Conservation (phyloP, 1,140 invertebrate species). For the Calliopsis andreniformis region DNA sequence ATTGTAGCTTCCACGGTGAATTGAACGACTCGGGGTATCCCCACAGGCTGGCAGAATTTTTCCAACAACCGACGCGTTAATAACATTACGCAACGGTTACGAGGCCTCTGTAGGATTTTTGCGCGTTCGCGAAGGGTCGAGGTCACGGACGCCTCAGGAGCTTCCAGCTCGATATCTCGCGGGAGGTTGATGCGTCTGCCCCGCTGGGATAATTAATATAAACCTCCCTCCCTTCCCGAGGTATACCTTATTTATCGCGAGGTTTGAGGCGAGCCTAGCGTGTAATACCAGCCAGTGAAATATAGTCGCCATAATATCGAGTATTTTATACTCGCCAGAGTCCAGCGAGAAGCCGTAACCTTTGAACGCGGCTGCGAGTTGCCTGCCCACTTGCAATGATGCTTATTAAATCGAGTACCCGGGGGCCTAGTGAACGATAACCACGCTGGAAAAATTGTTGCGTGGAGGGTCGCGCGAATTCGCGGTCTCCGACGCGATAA, state of each 20-base stretch:
- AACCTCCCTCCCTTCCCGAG: constrained; percentile 40
- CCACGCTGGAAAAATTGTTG: not conserved
- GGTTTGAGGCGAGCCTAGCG: constrained; percentile 37
- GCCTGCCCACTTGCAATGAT: constrained; percentile 22
- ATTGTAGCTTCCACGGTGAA: not conserved
- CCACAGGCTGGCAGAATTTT: not conserved
- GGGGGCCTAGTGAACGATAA: constrained; percentile 25
- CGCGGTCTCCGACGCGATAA: not conserved
- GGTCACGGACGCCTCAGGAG: constrained; percentile 33
- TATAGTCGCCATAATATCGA: constrained; percentile 59
- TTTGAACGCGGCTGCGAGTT: constrained; percentile 41
- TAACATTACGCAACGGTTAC: constrained; percentile 39
- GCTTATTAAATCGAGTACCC: constrained; percentile 48
- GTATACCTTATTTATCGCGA: constrained; percentile 57
- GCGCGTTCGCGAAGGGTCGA: not conserved
- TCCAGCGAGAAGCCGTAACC: constrained; percentile 34
- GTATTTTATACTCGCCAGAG: constrained; percentile 55
- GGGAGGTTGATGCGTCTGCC: constrained; percentile 55
- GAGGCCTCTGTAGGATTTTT: not conserved
- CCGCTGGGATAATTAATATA: constrained; percentile 60
- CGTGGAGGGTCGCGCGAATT: constrained; percentile 9
- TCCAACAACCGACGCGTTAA: not conserved
- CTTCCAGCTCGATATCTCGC: constrained; percentile 24
- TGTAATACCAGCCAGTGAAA: constrained; percentile 61
- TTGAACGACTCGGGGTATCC: not conserved